These are phyloP conservation scores for Notiomystis cincta DNA, from an alignment of 2,113 vertebrate genomes.

Conservation along the genomic window DNA sequence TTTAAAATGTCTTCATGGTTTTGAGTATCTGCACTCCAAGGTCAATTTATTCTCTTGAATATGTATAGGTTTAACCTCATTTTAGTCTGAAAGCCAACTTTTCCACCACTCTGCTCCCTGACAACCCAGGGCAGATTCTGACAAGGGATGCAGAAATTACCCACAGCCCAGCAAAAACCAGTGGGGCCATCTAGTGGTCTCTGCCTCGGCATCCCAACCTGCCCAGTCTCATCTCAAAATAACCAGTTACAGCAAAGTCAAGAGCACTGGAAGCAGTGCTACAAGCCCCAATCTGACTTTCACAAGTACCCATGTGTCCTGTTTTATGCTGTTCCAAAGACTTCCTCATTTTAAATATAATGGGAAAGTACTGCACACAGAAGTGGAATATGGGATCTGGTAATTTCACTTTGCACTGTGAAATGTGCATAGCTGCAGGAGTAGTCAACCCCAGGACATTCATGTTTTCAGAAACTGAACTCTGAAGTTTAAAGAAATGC, in stretches of 20 bases:
- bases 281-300: background rate
- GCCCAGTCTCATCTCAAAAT: background rate
- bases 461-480: background rate
- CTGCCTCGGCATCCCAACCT: background rate
- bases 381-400: background rate
- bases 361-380: background rate
- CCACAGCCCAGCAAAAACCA: background rate
- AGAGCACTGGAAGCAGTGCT: background rate
- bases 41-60: background rate
- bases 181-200: constrained; percentile 54
- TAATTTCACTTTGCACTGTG: background rate
- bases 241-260: background rate
- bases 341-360: background rate
- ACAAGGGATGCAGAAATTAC: background rate
- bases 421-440: fast-evolving
- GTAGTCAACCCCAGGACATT: background rate
- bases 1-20: background rate
- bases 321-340: background rate
- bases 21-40: background rate
- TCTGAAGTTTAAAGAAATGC: background rate
- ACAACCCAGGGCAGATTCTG: background rate
- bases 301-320: background rate
- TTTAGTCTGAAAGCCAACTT: background rate
- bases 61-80: background rate
- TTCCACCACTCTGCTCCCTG: background rate